Conservation (phyloP, 2,888 invertebrate genomes). For the Dynastes tityus region DNA sequence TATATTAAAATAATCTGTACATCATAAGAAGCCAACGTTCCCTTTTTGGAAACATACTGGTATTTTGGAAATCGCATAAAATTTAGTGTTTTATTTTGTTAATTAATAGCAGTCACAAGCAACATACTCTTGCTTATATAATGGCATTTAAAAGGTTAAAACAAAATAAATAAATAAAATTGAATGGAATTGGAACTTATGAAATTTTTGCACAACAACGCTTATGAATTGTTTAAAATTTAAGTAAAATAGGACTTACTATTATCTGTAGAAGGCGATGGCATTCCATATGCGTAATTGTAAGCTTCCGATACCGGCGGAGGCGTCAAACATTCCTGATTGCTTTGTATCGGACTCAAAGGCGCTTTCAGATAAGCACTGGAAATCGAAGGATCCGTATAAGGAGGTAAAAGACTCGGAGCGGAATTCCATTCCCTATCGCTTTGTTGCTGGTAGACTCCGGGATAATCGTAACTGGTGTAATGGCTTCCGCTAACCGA, state of each 20-base stretch:
- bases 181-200: too few species aligned
- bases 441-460: conserved; percentile 65
- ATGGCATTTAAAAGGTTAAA: too few species aligned
- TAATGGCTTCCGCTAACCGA: conserved; percentile 63
- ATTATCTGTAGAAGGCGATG: conserved; percentile 65
- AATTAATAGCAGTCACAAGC: too few species aligned
- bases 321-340: conserved; percentile 65
- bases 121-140: too few species aligned
- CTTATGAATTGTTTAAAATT: too few species aligned
- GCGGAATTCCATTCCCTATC: conserved; percentile 65
- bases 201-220: neutral
- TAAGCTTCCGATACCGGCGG: conserved; percentile 66
- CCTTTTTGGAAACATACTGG: too few species aligned
- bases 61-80: too few species aligned
- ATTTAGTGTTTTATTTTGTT: too few species aligned
- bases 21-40: too few species aligned
- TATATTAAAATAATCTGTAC: too few species aligned
- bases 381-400: conserved; percentile 63
- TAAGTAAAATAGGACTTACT: conserved; percentile 62
- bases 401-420: conserved; percentile 63
- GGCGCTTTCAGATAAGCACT: conserved; percentile 67
- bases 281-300: conserved; percentile 66
- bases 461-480: conserved; percentile 66
- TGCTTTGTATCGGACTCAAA: conserved; percentile 67
- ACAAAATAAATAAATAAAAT: too few species aligned